These are phyloP conservation scores for Paramormyrops hopkinsi DNA, from an alignment of 2,797 vertebrate genomes.

Conservation along the genomic window DNA sequence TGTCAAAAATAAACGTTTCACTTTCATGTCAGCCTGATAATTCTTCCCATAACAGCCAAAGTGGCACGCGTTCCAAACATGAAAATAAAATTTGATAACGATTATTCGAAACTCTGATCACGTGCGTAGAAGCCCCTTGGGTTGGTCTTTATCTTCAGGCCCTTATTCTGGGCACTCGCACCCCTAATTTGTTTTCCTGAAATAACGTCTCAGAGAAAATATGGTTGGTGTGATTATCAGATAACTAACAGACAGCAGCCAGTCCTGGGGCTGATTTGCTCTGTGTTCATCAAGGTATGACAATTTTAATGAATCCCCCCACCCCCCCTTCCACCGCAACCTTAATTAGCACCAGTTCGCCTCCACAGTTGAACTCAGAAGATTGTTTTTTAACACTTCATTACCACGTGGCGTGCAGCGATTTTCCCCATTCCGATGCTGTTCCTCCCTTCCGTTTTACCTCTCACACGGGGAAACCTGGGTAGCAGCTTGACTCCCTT, in stretches of 20 bases:
- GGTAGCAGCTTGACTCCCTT: neutral
- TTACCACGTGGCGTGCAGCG: constrained; percentile 13
- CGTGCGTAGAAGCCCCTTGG: constrained; percentile 29
- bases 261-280: constrained; percentile 6
- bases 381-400: constrained; percentile 21
- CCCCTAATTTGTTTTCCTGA: constrained; percentile 3
- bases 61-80: constrained; percentile 32
- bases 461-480: neutral
- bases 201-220: neutral
- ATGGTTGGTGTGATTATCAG: constrained; percentile 18
- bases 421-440: constrained; percentile 3
- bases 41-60: constrained; percentile 52
- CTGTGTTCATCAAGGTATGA: constrained; percentile 22
- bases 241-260: constrained; percentile 20
- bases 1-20: constrained; percentile 42
- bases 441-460: neutral
- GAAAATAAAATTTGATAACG: constrained; percentile 49
- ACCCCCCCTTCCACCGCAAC: neutral
- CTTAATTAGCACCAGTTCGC: constrained; percentile 19
- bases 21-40: constrained; percentile 52
- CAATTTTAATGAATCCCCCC: constrained; percentile 22
- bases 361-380: constrained; percentile 21
- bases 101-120: constrained; percentile 47
- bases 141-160: constrained; percentile 19
- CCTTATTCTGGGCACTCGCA: constrained; percentile 25